These are phyloP conservation scores for Panthera uncia DNA, from an alignment of 2,113 vertebrate species.

Conservation along the genomic window DNA sequence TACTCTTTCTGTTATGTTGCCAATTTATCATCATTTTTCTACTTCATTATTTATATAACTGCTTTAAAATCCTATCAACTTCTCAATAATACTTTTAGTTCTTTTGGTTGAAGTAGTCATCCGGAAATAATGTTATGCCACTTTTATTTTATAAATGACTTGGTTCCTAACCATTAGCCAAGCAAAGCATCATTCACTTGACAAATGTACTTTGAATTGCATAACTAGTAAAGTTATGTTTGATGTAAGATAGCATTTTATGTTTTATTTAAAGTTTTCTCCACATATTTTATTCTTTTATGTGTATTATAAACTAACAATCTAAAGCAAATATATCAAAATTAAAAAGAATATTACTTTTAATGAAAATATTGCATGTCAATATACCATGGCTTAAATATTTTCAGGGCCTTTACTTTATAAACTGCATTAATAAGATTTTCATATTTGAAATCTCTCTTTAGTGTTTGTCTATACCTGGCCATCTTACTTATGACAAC, in stretches of 20 bases:
- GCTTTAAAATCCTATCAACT: background rate
- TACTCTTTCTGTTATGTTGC: background rate
- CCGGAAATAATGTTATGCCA: constrained; percentile 5
- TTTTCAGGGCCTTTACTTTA: background rate
- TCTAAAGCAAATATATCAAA: background rate
- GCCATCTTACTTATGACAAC: background rate
- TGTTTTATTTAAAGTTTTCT: background rate
- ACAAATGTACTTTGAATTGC: background rate
- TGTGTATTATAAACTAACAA: background rate
- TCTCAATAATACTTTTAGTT: background rate
- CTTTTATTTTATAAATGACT: constrained; percentile 14
- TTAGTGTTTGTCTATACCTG: background rate
- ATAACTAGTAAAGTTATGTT: background rate
- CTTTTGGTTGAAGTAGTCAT: background rate
- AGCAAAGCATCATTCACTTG: background rate
- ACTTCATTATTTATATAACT: constrained; percentile 25
- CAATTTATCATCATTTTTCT: background rate
- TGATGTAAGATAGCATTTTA: background rate
- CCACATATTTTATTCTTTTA: background rate
- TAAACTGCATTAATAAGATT: background rate
- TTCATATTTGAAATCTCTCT: background rate
- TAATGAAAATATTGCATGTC: background rate
- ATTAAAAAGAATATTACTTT: background rate
- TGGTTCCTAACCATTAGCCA: background rate
- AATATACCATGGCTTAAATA: background rate